These are phyloP conservation scores for Stenopsyche tienmushanensis DNA, from an alignment of 1,140 invertebrate genomes.

Conservation along the genomic window DNA sequence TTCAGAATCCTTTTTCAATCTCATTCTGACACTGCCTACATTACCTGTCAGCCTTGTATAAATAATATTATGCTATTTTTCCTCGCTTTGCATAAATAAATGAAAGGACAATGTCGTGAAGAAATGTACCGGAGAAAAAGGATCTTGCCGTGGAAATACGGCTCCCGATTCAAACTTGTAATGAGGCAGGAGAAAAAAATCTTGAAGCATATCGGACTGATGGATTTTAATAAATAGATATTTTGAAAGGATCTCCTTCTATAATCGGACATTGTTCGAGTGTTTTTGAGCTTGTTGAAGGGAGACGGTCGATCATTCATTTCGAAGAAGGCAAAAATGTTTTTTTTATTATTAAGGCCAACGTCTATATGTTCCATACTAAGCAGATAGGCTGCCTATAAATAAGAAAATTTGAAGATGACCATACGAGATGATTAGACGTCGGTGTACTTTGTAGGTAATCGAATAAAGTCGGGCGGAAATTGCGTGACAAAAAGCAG, in stretches of 20 bases:
- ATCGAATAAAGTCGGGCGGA: too few relatives aligned
- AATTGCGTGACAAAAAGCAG: neutral
- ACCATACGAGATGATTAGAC: too few relatives aligned
- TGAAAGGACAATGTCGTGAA: neutral
- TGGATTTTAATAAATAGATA: constrained; percentile 23
- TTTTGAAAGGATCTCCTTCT: neutral
- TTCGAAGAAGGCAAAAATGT: neutral
- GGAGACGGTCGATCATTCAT: neutral
- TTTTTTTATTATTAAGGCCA: neutral
- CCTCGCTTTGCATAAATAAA: constrained; percentile 3
- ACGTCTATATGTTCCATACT: too few relatives aligned
- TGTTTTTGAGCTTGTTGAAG: neutral
- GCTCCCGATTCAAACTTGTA: neutral
- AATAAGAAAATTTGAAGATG: too few relatives aligned
- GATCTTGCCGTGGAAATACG: too few relatives aligned
- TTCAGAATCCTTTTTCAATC: constrained; percentile 32
- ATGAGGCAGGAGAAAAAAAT: neutral
- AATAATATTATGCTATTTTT: constrained; percentile 32
- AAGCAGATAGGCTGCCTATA: too few relatives aligned
- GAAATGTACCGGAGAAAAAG: neutral
- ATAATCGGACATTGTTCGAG: constrained; percentile 10
- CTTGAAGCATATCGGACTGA: neutral
- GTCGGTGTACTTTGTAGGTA: too few relatives aligned
- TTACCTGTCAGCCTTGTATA: constrained; percentile 29
- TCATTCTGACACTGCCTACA: constrained; percentile 23